Percentiles rank a stretch among this genome's conserved stretches.
These are phyloP conservation scores for Turdus rufiventris DNA, from an alignment of 2,113 vertebrate species.

Conservation along the genomic window DNA sequence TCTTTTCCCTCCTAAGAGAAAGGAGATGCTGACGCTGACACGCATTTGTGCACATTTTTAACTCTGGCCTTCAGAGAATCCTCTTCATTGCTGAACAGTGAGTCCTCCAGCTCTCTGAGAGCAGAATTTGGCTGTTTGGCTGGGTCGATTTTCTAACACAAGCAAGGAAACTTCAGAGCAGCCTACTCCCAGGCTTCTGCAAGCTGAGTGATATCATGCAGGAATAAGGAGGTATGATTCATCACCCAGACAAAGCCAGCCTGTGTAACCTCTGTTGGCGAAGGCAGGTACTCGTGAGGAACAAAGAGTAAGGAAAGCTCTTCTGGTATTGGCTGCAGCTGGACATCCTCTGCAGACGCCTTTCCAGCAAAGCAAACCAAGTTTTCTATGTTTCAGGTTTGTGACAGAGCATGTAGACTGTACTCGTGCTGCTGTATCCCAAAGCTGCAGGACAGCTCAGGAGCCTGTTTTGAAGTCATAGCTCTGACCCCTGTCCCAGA, in stretches of 20 bases:
- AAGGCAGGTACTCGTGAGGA: not conserved
- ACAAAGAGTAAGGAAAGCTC: not conserved
- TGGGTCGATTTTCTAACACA: not conserved
- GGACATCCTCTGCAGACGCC: not conserved
- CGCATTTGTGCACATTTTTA: not conserved
- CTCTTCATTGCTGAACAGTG: accelerated
- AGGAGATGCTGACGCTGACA: not conserved
- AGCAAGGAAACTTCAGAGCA: not conserved
- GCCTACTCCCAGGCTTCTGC: not conserved
- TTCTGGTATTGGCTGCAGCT: not conserved
- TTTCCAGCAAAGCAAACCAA: not conserved
- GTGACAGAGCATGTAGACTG: accelerated
- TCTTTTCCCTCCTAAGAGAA: not conserved
- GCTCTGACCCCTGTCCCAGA: not conserved
- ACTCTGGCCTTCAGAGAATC: not conserved
- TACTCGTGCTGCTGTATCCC: not conserved
- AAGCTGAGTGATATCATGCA: constrained; percentile 26
- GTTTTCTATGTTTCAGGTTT: not conserved
- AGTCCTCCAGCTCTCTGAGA: not conserved
- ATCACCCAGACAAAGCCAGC: constrained; percentile 6
- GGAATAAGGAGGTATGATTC: constrained; percentile 55
- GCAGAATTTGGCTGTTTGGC: not conserved
- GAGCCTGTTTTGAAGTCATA: not conserved
- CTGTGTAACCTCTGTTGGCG: not conserved
- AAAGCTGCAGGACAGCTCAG: not conserved